Percentiles rank a stretch among this genome's conserved stretches.
Evolutionary conservation across 2,797 vertebrate genomes (phyloP).

Genomic region (Pipistrellus nathusii): DNA sequence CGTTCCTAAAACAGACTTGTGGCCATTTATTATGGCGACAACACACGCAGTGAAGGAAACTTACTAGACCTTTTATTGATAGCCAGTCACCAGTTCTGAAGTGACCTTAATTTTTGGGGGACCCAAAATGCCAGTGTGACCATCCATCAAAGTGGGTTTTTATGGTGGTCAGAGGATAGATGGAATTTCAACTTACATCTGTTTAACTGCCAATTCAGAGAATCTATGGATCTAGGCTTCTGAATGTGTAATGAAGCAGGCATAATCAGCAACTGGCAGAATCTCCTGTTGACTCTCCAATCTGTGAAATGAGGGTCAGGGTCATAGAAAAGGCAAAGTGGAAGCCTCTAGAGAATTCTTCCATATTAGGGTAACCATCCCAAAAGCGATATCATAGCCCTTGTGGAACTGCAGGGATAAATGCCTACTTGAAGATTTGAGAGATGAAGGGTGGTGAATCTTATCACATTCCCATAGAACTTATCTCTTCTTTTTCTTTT

Average conservation of each 20-base stretch:
- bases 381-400: background rate
- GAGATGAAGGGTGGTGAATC: background rate
- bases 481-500: too few relatives aligned
- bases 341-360: background rate
- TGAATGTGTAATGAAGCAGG: background rate
- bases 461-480: background rate
- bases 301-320: background rate
- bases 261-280: background rate
- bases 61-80: background rate
- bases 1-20: background rate
- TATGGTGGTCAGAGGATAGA: background rate
- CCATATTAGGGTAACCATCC: background rate
- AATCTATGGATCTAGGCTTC: background rate
- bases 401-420: background rate
- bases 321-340: background rate
- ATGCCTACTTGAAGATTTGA: background rate
- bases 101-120: background rate
- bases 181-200: background rate
- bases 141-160: slow-evolving; percentile 1
- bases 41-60: background rate
- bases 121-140: background rate
- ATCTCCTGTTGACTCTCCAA: background rate
- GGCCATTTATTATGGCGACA: background rate
- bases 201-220: background rate
- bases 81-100: slow-evolving; percentile 1